Percentiles rank a stretch among this genome's conserved stretches.
Conservation (phyloP, 37 sponge, comb jelly and placozoan species). For the Crambe crambe region DNA sequence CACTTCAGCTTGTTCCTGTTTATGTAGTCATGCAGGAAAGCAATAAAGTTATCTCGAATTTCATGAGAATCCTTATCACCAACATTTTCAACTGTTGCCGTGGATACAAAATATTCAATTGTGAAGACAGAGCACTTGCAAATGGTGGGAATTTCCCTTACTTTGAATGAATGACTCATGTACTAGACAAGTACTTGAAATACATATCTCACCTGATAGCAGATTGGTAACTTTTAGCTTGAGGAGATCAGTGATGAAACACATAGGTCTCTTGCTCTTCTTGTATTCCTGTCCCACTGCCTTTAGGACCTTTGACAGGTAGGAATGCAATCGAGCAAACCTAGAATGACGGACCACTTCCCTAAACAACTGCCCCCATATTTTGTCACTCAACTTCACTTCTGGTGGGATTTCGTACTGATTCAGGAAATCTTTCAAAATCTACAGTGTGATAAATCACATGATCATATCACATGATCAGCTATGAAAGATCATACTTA, state of each 20-base stretch:
- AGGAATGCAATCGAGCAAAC: conserved; percentile 20
- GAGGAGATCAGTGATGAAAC: conserved; percentile 48
- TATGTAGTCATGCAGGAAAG: conserved; percentile 11
- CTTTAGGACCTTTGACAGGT: conserved; percentile 27
- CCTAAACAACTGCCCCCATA: conserved; percentile 45
- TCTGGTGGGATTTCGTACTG: conserved; percentile 21
- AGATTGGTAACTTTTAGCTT: conserved; percentile 36
- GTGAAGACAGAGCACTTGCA: no score
- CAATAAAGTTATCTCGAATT: no score
- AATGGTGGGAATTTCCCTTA: no score
- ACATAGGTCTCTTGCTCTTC: conserved; percentile 4
- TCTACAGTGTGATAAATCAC: conserved; percentile 13
- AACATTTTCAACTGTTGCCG: not conserved
- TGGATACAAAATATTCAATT: no score
- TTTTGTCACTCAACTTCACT: conserved; percentile 24
- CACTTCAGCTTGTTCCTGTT: not conserved
- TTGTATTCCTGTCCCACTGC: conserved; percentile 20
- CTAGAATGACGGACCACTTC: conserved; percentile 22
- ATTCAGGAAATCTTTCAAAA: conserved; percentile 40
- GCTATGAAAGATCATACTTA: not conserved
- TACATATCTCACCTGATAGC: conserved; percentile 18
- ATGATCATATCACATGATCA: no score
- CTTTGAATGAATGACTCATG: no score
- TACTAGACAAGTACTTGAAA: no score
- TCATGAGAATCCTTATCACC: not conserved